Evolutionary conservation across 2,797 vertebrate genomes (phyloP).

Genomic region (Thamnophis elegans): DNA sequence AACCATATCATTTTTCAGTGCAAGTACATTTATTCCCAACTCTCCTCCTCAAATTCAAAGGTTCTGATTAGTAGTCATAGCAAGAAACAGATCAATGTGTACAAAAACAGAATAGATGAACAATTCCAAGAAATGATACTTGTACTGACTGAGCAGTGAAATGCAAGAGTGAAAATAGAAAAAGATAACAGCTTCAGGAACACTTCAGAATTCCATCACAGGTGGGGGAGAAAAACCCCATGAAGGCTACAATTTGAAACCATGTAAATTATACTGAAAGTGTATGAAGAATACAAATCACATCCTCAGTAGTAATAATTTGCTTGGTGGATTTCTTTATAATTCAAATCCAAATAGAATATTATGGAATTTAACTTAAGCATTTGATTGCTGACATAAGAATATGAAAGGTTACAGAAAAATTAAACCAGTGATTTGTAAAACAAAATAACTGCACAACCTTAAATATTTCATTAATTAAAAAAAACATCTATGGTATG

Average conservation of each 20-base stretch:
- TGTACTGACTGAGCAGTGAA: conserved; percentile 1
- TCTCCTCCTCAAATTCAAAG: not conserved
- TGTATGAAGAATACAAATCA: not conserved
- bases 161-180: conserved; percentile 25
- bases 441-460: conserved; percentile 15
- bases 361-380: not conserved
- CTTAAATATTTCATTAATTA: not conserved
- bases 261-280: not conserved
- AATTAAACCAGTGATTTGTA: conserved; percentile 11
- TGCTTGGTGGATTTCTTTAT: not conserved
- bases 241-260: conserved; percentile 25
- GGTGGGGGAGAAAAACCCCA: not conserved
- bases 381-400: not conserved
- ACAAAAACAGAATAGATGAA: conserved; percentile 23
- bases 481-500: not conserved
- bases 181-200: not conserved
- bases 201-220: not conserved
- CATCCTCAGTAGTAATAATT: not conserved
- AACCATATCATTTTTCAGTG: not conserved
- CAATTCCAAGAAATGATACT: conserved; percentile 23
- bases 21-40: not conserved
- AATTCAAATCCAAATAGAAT: conserved; percentile 16
- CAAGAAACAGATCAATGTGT: conserved; percentile 36
- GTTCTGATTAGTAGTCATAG: conserved; percentile 23
- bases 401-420: not conserved